These are phyloP conservation scores for Otolemur crassicaudatus DNA, from an alignment of 2,797 vertebrate genomes.

Conservation along the genomic window DNA sequence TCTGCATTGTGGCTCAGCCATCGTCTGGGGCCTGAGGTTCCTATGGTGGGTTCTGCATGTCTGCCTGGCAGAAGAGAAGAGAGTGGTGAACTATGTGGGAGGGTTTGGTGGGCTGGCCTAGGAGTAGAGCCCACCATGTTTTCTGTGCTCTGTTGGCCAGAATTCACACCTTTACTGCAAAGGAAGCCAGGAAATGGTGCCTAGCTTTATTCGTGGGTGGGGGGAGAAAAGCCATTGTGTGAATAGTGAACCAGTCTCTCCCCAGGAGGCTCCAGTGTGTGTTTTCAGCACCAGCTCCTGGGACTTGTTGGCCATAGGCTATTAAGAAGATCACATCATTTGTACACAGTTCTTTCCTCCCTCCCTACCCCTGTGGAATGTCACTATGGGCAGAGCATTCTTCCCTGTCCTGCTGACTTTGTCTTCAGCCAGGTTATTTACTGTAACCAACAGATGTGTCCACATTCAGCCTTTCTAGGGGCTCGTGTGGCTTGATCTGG, in stretches of 20 bases:
- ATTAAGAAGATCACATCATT: neutral
- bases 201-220: neutral
- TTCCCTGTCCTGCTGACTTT: neutral
- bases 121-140: neutral
- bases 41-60: neutral
- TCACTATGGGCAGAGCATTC: rapidly evolving
- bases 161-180: neutral
- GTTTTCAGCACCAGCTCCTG: neutral
- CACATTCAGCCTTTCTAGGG: neutral
- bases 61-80: neutral
- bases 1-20: neutral
- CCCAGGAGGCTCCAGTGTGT: neutral
- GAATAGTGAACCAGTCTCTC: neutral
- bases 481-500: neutral
- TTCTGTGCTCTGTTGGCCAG: neutral
- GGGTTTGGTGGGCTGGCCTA: neutral
- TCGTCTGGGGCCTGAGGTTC: neutral
- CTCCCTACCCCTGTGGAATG: neutral
- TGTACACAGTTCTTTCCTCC: neutral
- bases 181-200: neutral
- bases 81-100: neutral
- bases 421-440: neutral
- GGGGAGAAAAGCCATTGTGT: neutral
- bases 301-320: neutral
- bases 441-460: neutral